Evolutionary conservation across 2,888 invertebrate species (phyloP).

Genomic region (Ennomos quercinarius): DNA sequence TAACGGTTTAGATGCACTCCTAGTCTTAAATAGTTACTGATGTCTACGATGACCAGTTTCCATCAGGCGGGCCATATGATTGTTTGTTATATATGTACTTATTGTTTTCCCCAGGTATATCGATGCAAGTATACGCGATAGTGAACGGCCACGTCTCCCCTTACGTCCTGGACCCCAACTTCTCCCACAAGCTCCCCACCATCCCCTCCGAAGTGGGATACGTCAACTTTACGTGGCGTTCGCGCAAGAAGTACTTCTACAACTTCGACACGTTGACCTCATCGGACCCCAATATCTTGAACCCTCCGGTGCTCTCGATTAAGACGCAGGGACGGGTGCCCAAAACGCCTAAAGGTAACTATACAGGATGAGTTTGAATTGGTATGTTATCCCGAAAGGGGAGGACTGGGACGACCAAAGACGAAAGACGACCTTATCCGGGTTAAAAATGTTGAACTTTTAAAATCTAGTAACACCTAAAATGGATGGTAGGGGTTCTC

Average conservation of each 20-base stretch:
- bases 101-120: conserved; percentile 86
- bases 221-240: conserved; percentile 96
- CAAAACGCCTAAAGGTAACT: conserved; percentile 92
- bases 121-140: conserved; percentile 96
- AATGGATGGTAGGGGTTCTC: too few species aligned
- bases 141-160: conserved; percentile 93
- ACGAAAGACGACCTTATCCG: too few species aligned
- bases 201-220: conserved; percentile 96
- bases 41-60: too few species aligned
- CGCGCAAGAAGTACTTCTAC: conserved; percentile 93
- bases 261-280: conserved; percentile 95
- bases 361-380: too few species aligned
- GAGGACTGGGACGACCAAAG: too few species aligned
- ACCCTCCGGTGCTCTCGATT: conserved; percentile 95
- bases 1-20: too few species aligned
- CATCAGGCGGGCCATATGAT: too few species aligned
- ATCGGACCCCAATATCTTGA: conserved; percentile 92
- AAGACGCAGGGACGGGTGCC: conserved; percentile 94
- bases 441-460: not conserved
- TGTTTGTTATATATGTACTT: too few species aligned
- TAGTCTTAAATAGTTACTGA: too few species aligned
- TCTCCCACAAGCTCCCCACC: conserved; percentile 94
- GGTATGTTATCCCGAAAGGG: too few species aligned
- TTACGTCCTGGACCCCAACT: conserved; percentile 95
- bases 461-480: not conserved